Percentiles rank a stretch among this genome's conserved stretches.
Evolutionary conservation across 1,140 invertebrate genomes (phyloP).

Genomic region (Magallana angulata): DNA sequence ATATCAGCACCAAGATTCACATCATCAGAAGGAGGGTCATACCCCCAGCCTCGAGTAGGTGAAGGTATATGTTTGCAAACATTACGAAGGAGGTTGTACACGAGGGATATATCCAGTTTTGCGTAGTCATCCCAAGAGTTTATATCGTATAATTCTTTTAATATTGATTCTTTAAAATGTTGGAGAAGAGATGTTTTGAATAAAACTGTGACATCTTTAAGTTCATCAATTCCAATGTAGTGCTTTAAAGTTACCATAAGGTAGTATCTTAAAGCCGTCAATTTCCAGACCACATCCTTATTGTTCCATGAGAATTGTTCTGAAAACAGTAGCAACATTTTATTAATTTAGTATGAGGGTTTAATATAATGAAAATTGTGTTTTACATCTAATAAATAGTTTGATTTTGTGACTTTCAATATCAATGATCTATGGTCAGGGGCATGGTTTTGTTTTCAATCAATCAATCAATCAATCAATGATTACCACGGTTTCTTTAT

Average conservation of each 20-base stretch:
- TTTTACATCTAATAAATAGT: too few relatives aligned
- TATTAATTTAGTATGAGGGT: too few relatives aligned
- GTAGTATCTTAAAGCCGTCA: background rate
- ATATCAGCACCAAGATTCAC: background rate
- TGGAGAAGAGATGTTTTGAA: background rate
- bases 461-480: too few relatives aligned
- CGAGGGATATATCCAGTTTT: background rate
- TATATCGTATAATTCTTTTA: background rate
- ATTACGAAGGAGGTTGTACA: constrained; percentile 25
- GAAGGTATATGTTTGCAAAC: background rate
- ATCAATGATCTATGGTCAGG: too few relatives aligned
- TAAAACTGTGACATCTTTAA: background rate
- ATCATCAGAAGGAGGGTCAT: background rate
- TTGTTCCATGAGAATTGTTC: too few relatives aligned
- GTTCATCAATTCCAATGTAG: background rate
- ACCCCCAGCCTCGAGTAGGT: background rate
- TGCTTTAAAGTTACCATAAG: background rate
- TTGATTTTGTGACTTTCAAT: too few relatives aligned
- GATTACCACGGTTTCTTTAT: too few relatives aligned
- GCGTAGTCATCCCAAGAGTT: background rate
- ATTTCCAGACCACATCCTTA: background rate
- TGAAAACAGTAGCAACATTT: too few relatives aligned
- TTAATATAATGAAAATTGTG: too few relatives aligned
- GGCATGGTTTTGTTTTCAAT: too few relatives aligned
- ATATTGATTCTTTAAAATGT: background rate